Base-by-base conservation (phyloP, 2,113 vertebrate genomes). In the Thunnus thynnus region DNA sequence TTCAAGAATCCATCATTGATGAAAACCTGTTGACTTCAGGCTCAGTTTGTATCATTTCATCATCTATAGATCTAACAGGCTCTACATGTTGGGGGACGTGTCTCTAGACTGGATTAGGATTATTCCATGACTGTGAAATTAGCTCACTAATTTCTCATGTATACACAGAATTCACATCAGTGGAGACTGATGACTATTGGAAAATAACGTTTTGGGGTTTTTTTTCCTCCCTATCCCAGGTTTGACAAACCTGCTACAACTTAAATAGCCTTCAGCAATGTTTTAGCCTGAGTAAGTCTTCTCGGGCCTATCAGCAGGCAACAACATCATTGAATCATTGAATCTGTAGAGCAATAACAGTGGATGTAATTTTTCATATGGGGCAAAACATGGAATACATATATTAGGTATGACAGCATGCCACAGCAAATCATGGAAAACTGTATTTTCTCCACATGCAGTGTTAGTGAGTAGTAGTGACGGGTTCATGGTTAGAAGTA, bases 361-460 rank as follows among this genome's bases (percentile, higher is more conserved):
- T 12, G 32, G 22, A 30, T 41, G 10, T 30, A 0, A 50, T 9
- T 11, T 36, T 36, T 46, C 12, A 36, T 47, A 56, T 56, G 36
- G 50, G 69, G 62, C 2, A 63, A 18, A 70, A 61, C 48, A 71
- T 76, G 27, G 25, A 67, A 14, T 1, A 71, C 58, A 57, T 18
- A 13, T 1, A 48, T 51, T 11, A 13, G 13, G 8, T 20, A 76
- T 78, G 76, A 73, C 41, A 57, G 41, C 80, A 82, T 78, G 79
- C 58, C 16, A 66, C 66, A 27, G 74, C 25, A 65, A 5, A 54
- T 18, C 30, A 79, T 17, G 77, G 10, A 16, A 41, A 56, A 62
- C 20, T 11, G 11, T 5, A 20, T 41, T 2, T 30, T 13, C n/a
- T 72, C 56, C 48, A 16, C 78, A 84, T 84, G 85, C 78, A 71